Conservation (phyloP, 1,140 invertebrate species). For the Thalassaphorura encarpata region DNA sequence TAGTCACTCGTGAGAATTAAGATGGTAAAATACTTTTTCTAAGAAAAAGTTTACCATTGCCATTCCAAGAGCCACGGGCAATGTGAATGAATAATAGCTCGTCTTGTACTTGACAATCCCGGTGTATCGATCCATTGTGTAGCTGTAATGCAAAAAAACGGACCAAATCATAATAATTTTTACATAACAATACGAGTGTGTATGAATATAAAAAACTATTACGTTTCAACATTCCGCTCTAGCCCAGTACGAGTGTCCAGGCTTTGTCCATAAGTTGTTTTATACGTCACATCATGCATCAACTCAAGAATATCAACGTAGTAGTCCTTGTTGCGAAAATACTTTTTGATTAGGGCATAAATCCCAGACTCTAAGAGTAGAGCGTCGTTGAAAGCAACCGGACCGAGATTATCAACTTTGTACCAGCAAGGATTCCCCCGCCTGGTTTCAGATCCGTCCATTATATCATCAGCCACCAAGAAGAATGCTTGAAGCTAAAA, state of each 20-base stretch:
- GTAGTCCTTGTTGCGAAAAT: conserved; percentile 65
- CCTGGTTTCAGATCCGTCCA: conserved; percentile 69
- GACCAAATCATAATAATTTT: neutral
- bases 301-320: conserved; percentile 71
- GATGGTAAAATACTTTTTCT: too few species aligned
- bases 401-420: conserved; percentile 61
- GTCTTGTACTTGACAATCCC: conserved; percentile 93
- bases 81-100: conserved; percentile 85
- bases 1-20: too few species aligned
- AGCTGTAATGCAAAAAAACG: conserved; percentile 45
- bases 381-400: conserved; percentile 78
- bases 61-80: conserved; percentile 69
- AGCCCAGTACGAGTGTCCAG: conserved; percentile 32
- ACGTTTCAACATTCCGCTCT: conserved; percentile 25
- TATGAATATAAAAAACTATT: neutral
- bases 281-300: conserved; percentile 62
- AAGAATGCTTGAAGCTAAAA: conserved; percentile 59
- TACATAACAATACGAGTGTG: neutral
- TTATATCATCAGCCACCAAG: conserved; percentile 80
- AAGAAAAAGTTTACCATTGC: neutral
- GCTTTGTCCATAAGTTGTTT: conserved; percentile 12
- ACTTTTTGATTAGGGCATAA: conserved; percentile 63
- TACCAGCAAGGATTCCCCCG: conserved; percentile 87
- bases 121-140: conserved; percentile 78
- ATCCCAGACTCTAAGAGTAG: conserved; percentile 67